Evolutionary conservation across 2,797 vertebrate species (phyloP), one percentile per base, ranked within the genome.

Genomic region (Dicrostonyx torquatus): DNA sequence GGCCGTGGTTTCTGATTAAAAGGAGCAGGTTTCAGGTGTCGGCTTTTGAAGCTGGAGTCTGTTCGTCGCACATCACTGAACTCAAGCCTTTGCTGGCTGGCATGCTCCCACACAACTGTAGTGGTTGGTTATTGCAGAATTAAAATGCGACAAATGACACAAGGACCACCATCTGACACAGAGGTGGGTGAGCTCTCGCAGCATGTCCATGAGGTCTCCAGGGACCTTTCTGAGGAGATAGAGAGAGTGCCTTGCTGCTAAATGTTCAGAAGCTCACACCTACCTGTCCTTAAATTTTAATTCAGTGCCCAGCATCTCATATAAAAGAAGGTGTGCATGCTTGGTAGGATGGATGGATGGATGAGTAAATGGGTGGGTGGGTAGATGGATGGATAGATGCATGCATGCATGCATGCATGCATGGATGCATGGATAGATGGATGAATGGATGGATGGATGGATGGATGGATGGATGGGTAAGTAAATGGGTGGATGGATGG

Each of bases 401-500:
- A 4, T 45, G 12, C 18, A 4, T 37, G n/a, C 11, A 14, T 26
- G 73, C n/a, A 6, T n/a, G 5, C 31, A 4, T 37, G 34, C 6
- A 58, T 55, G 18, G 18, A 34, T 34, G 15, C 8, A 0, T 34
- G 17, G 26, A 2, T 29, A 29, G 45, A 8, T 77, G 45, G 4
- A 0, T 34, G 29, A 1, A 2, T 76, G 45, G 43, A 1, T 77
- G 15, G 29, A 0, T 50, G 4, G 15, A 5, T 77, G 45, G 3
- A 2, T 76, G 43, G 14, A 0, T 76, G 14, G 14, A 0, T 48
- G 14, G 43, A 9, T 75, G 13, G 14, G 4, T 76, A 13, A 13
- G 0, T 45, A 1, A 13, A 3, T 75, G 2, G 13, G 4, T 45
- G 13, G 13, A 15, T 31, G 45, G 43, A 29, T 76, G 29, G 15